Percentiles rank a stretch among this genome's conserved stretches.
Evolutionary conservation across 2,797 vertebrate species (phyloP).

Genomic region (Varecia variegata): DNA sequence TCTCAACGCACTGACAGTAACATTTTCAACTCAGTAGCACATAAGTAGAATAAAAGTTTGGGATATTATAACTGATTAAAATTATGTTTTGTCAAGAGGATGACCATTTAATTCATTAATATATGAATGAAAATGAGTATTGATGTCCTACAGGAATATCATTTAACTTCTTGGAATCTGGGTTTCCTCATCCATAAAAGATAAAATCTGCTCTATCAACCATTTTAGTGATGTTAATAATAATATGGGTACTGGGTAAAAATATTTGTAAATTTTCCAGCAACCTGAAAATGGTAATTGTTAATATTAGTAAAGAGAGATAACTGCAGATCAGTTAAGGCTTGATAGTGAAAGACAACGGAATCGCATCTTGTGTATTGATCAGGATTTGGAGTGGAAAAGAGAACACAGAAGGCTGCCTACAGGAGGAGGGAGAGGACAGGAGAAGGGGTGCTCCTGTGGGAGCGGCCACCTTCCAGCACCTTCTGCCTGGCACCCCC

Average conservation of each 20-base stretch:
- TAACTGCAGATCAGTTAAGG: background rate
- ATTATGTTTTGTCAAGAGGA: background rate
- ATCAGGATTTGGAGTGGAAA: background rate
- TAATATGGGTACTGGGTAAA: background rate
- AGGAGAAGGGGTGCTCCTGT: rapidly evolving
- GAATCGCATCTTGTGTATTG: rapidly evolving
- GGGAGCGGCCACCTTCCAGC: rapidly evolving
- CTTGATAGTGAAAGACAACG: rapidly evolving
- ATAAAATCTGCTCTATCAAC: background rate
- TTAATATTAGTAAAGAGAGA: background rate
- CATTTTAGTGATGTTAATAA: background rate
- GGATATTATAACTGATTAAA: background rate
- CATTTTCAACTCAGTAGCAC: background rate
- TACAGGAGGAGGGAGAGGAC: no score
- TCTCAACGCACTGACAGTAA: background rate
- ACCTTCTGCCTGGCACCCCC: rapidly evolving
- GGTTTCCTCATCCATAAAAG: background rate
- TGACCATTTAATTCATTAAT: background rate
- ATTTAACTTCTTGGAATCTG: background rate
- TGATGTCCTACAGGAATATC: background rate
- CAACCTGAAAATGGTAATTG: background rate
- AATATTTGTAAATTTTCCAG: background rate
- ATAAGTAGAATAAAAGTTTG: background rate
- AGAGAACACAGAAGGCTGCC: no score
- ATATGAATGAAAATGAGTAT: background rate